Evolutionary conservation across 2,888 invertebrate genomes (phyloP).

Genomic region (Ypsolopha scabrella): DNA sequence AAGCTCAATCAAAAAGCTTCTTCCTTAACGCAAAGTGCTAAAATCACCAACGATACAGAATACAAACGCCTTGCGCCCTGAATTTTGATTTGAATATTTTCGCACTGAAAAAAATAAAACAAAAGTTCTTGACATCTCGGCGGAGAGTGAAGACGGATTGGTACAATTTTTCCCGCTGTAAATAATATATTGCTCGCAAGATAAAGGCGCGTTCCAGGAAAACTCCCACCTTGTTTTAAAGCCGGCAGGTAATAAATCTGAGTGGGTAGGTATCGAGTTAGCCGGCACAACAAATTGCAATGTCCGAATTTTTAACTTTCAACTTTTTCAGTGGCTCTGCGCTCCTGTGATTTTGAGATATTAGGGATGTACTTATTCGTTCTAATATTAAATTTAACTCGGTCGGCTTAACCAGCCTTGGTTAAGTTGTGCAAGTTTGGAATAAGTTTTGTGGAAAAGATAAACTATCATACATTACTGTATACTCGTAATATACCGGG

Average conservation of each 20-base stretch:
- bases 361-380: too few relatives aligned
- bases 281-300: conserved; percentile 29
- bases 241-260: conserved; percentile 27
- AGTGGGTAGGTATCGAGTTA: conserved; percentile 5
- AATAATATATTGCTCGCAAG: conserved; percentile 37
- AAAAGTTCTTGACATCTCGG: conserved; percentile 28
- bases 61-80: too few relatives aligned
- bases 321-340: conserved; percentile 32
- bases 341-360: conserved; percentile 12
- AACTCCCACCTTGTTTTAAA: conserved; percentile 36
- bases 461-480: too few relatives aligned
- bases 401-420: too few relatives aligned
- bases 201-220: conserved; percentile 23
- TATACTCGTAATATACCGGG: too few relatives aligned
- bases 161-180: conserved; percentile 33
- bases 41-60: too few relatives aligned
- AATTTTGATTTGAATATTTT: not conserved
- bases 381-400: too few relatives aligned
- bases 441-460: too few relatives aligned
- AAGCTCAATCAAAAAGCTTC: too few relatives aligned
- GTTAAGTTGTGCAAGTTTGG: too few relatives aligned
- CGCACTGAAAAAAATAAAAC: conserved; percentile 5
- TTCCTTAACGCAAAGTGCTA: too few relatives aligned
- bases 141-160: conserved; percentile 26
- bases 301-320: conserved; percentile 34